phyloP scores from a whole-genome alignment of 2,888 invertebrate genomes.

The Diaphora mendica region DNA sequence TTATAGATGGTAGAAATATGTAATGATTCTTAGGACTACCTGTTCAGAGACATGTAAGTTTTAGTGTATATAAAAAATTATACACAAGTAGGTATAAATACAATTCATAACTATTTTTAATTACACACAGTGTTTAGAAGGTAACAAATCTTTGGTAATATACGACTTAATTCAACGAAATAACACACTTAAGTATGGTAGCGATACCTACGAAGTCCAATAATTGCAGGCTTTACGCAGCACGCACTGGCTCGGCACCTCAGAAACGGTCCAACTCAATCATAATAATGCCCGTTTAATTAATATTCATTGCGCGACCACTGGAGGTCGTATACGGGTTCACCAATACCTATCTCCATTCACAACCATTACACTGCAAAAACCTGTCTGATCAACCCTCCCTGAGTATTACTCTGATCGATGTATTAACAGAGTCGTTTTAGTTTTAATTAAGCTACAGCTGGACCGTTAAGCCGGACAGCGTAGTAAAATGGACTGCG shows the following conservation, averaged over 20 bases:
- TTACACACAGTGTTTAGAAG: slow-evolving; percentile 23
- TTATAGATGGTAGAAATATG: neutral
- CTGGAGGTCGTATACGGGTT: slow-evolving; percentile 55
- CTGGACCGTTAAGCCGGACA: slow-evolving; percentile 70
- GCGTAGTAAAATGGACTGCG: slow-evolving; percentile 74
- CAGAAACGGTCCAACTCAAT: slow-evolving; percentile 69
- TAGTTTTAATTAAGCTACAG: slow-evolving; percentile 82
- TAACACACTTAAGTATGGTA: slow-evolving; percentile 65
- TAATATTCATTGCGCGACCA: slow-evolving; percentile 70
- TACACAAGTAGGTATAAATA: too few species aligned
- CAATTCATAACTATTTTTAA: slow-evolving; percentile 35
- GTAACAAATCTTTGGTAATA: slow-evolving; percentile 37
- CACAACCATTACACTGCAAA: slow-evolving; percentile 61
- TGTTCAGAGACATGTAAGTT: neutral
- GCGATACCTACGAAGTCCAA: slow-evolving; percentile 72
- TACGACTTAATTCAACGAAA: slow-evolving; percentile 53
- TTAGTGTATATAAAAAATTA: neutral
- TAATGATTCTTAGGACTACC: neutral
- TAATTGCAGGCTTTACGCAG: slow-evolving; percentile 73
- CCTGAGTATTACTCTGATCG: slow-evolving; percentile 67
- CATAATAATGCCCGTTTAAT: slow-evolving; percentile 74
- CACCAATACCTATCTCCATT: slow-evolving; percentile 60
- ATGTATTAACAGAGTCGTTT: slow-evolving; percentile 77
- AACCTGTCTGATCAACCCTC: slow-evolving; percentile 63
- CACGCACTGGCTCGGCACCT: slow-evolving; percentile 68